Evolutionary conservation across 2,113 vertebrate species (phyloP).

Genomic region (Vidua chalybeata): DNA sequence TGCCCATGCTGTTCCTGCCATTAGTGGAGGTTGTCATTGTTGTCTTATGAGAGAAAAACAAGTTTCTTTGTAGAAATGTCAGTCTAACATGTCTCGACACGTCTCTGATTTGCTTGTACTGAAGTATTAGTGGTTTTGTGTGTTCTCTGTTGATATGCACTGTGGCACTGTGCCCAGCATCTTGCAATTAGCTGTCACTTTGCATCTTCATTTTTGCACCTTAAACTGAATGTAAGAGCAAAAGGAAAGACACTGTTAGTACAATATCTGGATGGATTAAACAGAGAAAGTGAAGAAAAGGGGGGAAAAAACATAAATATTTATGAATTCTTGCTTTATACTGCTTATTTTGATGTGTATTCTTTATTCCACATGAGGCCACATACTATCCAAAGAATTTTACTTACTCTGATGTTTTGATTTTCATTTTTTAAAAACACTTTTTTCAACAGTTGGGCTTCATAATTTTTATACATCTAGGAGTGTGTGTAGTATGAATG

Average conservation of each 20-base stretch:
- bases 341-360: neutral
- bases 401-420: neutral
- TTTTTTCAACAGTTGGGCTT: neutral
- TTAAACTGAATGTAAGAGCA: neutral
- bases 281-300: neutral
- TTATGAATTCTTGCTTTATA: neutral
- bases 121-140: neutral
- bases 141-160: neutral
- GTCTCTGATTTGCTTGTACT: neutral
- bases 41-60: neutral
- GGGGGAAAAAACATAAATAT: neutral
- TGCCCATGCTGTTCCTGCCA: neutral
- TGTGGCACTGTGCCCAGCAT: neutral
- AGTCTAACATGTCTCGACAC: neutral
- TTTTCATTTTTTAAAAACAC: neutral
- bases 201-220: neutral
- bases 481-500: neutral
- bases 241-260: neutral
- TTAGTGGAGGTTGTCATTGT: neutral
- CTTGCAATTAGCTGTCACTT: neutral
- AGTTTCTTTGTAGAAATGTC: neutral
- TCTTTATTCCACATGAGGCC: neutral
- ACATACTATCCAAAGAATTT: neutral
- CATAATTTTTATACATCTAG: neutral
- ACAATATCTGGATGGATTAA: neutral